A percentile compares a stretch with the other conserved stretches of the same genome.
Evolutionary conservation across 1,140 invertebrate genomes (phyloP).

Genomic region (Tribolium castaneum): DNA sequence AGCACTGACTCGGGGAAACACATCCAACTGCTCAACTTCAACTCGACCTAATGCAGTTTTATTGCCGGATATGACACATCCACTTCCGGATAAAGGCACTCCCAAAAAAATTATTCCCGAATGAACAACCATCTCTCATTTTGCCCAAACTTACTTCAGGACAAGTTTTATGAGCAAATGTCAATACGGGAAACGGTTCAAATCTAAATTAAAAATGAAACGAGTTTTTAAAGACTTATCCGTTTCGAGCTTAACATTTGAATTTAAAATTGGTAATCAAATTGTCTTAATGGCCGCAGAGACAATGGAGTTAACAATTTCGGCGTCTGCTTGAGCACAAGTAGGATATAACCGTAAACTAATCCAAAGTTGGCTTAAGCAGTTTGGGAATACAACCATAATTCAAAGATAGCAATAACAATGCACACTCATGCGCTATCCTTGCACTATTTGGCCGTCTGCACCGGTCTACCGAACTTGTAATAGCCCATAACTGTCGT

Average conservation of each 20-base stretch:
- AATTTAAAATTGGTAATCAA: slow-evolving; percentile 7
- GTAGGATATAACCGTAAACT: slow-evolving; percentile 23
- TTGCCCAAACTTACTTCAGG: neutral
- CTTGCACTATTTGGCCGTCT: slow-evolving; percentile 27
- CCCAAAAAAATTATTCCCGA: neutral
- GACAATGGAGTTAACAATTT: slow-evolving; percentile 33
- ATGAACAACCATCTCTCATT: neutral
- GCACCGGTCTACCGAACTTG: slow-evolving; percentile 27
- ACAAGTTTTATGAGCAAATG: neutral
- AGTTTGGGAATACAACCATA: slow-evolving; percentile 18
- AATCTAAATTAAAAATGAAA: neutral
- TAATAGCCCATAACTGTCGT: slow-evolving; percentile 18
- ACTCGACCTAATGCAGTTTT: slow-evolving; percentile 32
- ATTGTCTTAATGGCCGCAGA: slow-evolving; percentile 10
- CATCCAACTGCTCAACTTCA: slow-evolving; percentile 11
- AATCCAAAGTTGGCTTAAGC: slow-evolving; percentile 26
- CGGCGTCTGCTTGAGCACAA: slow-evolving; percentile 29
- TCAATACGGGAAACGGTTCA: neutral
- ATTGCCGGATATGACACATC: slow-evolving; percentile 20
- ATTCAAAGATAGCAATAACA: slow-evolving; percentile 29
- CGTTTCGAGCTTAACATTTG: neutral
- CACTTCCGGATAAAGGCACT: neutral
- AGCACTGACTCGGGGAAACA: slow-evolving; percentile 30
- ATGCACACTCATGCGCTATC: slow-evolving; percentile 27
- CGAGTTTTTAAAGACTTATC: neutral